A percentile compares a stretch with the other conserved stretches of the same genome.
phyloP scores from a whole-genome alignment of 92 coral and sea anemone species.

The Diadumene lineata region DNA sequence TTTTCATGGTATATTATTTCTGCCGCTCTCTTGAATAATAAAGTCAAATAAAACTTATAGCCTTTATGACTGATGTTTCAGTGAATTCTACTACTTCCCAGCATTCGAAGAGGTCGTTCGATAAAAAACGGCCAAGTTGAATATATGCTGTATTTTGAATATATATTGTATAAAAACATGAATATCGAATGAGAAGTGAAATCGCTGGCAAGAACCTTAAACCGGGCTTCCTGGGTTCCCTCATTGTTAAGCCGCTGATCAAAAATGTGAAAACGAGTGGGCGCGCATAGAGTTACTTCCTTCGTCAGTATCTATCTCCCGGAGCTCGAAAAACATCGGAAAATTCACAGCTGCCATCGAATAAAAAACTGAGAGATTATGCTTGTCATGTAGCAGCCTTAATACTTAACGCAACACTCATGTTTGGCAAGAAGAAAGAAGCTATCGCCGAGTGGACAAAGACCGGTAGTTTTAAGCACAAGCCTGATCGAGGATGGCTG shows the following conservation, averaged over 20 bases:
- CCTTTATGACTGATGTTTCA: too few species aligned
- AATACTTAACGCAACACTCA: conserved; percentile 10
- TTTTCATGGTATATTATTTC: too few species aligned
- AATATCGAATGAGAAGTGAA: too few species aligned
- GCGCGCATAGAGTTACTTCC: conserved; percentile 22
- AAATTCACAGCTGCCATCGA: not conserved
- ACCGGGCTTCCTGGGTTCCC: conserved; percentile 35
- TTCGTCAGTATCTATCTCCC: conserved; percentile 4
- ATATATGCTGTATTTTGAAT: too few species aligned
- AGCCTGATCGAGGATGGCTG: conserved; percentile 94
- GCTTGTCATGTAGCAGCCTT: conserved; percentile 25
- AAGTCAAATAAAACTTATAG: too few species aligned
- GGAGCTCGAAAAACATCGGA: not conserved
- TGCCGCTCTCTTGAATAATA: too few species aligned
- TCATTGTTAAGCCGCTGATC: conserved; percentile 14
- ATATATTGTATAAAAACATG: too few species aligned
- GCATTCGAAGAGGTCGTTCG: too few species aligned
- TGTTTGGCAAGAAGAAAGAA: conserved; percentile 93
- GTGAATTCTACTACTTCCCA: too few species aligned
- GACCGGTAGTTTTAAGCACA: conserved; percentile 89
- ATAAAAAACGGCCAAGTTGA: too few species aligned
- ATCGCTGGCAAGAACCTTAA: too few species aligned
- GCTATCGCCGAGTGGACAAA: conserved; percentile 91
- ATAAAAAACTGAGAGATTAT: not conserved
- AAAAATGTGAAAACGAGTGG: not conserved